phyloP scores from a whole-genome alignment of 2,888 invertebrate genomes.

The Tetramorium bicarinatum region DNA sequence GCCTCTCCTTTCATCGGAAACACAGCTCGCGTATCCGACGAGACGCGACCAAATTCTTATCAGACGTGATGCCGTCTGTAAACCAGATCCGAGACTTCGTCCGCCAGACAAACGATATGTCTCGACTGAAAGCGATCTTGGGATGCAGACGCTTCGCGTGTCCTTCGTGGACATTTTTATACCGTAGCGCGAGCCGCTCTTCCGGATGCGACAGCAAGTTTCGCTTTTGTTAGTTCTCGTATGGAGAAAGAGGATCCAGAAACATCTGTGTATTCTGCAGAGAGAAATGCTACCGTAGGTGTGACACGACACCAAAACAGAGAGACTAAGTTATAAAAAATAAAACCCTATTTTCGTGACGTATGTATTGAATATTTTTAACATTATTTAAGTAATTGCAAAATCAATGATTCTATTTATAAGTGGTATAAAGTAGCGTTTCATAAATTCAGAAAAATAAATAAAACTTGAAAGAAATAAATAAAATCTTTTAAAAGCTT shows the following conservation, averaged over 20 bases:
- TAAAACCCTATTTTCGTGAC: constrained; percentile 10
- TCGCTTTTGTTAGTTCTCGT: constrained; percentile 38
- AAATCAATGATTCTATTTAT: constrained; percentile 7
- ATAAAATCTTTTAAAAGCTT: no score
- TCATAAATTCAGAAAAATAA: background rate
- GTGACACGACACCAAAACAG: background rate
- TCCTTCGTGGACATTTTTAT: constrained; percentile 45
- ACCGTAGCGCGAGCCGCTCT: constrained; percentile 36
- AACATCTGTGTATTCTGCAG: constrained; percentile 26
- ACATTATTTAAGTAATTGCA: background rate
- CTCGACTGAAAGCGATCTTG: constrained; percentile 64
- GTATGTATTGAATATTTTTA: background rate
- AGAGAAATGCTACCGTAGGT: constrained; percentile 21
- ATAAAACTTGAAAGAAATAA: background rate
- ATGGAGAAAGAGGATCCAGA: constrained; percentile 42
- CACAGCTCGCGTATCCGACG: constrained; percentile 10
- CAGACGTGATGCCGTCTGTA: constrained; percentile 60
- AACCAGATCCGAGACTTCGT: constrained; percentile 64
- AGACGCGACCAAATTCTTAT: constrained; percentile 53
- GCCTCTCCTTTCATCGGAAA: background rate
- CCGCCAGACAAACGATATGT: constrained; percentile 65
- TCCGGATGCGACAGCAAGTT: constrained; percentile 64
- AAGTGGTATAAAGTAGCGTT: background rate
- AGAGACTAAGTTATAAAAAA: constrained; percentile 12
- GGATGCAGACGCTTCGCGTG: constrained; percentile 18